Evolutionary conservation across 2,113 vertebrate species (phyloP), one percentile per base, ranked within the genome.

Genomic region (Rhodinocichla rosea): DNA sequence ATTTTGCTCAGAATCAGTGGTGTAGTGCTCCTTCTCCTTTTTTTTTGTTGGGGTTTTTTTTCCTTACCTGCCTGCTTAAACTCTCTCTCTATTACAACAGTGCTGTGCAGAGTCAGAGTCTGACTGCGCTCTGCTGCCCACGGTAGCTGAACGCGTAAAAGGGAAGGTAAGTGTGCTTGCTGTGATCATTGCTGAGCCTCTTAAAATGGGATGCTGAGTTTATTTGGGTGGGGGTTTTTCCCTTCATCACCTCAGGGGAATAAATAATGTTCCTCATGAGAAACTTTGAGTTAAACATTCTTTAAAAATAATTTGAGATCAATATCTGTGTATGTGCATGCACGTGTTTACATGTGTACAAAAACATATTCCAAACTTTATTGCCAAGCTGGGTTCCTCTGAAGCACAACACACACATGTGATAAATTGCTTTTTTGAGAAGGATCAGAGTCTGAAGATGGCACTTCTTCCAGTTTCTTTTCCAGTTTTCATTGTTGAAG

Each of bases 131-230:
- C 63, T 74, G 49, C 81, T 93, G 64, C 71, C 87, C 33, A 15
- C 69, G 0, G 19, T 76, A 79, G 26, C 68, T 37, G 70, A 86
- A 27, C 77, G 9, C 3, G 15, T 70, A 9, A 59, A 75, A 53
- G 42, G 73, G 62, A 55, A 96, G 97, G 97, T 97, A 71, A 97
- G 97, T 32, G 15, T 79, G 11, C 37, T 90, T 69, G 35, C 30
- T 70, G 0, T 50, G 59, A 40, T 33, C 7, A 1, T 19, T 90
- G 59, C 68, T 80, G 32, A 89, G 40, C 53, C 32, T 84, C 9
- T 24, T 62, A 33, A 85, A 65, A 73, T 22, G 30, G 24, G 53
- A 28, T 17, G 13, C 14, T 84, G 19, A 3, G 12, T 40, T 33
- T 74, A 37, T 20, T 64, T 70, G 30, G 49, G 12, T 49, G 17